A percentile compares a stretch with the other conserved stretches of the same genome.
These are phyloP conservation scores for Meloidogyne chitwoodi DNA, from an alignment of 1,140 invertebrate species.

Conservation along the genomic window DNA sequence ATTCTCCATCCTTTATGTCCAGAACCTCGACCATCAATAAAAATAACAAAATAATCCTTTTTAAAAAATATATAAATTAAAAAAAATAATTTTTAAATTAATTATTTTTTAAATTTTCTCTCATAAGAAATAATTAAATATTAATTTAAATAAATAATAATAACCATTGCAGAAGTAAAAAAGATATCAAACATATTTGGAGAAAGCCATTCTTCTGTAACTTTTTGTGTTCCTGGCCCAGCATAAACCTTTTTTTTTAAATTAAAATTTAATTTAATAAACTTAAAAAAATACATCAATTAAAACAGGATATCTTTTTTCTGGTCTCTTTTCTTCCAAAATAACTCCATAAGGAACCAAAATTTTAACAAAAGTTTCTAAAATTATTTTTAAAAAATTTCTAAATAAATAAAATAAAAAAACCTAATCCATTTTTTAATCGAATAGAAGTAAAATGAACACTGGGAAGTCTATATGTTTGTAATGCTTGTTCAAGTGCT, in stretches of 20 bases:
- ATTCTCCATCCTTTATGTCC: conserved; percentile 49
- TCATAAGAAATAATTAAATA: no score
- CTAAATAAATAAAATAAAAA: background rate
- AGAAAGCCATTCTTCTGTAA: conserved; percentile 49
- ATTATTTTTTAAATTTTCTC: no score
- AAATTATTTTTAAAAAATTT: conserved; percentile 19
- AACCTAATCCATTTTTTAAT: conserved; percentile 39
- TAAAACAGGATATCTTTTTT: conserved; percentile 42
- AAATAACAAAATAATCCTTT: conserved; percentile 45
- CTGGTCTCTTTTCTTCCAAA: conserved; percentile 10
- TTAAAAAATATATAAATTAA: no score
- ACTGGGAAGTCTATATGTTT: conserved; percentile 32
- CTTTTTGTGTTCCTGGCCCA: conserved; percentile 50
- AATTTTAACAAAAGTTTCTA: conserved; percentile 37
- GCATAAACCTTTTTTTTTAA: conserved; percentile 28
- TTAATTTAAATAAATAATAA: no score
- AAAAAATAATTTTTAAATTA: background rate
- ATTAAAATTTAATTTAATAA: background rate
- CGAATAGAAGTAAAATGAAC: conserved; percentile 47
- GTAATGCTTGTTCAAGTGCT: conserved; percentile 35
- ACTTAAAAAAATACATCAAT: conserved; percentile 35
- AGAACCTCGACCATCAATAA: conserved; percentile 55
- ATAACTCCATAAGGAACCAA: conserved; percentile 40
- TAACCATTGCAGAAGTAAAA: conserved; percentile 34
- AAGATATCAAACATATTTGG: conserved; percentile 37